phyloP scores from a whole-genome alignment of 2,888 invertebrate species.

The Tipula helvola region DNA sequence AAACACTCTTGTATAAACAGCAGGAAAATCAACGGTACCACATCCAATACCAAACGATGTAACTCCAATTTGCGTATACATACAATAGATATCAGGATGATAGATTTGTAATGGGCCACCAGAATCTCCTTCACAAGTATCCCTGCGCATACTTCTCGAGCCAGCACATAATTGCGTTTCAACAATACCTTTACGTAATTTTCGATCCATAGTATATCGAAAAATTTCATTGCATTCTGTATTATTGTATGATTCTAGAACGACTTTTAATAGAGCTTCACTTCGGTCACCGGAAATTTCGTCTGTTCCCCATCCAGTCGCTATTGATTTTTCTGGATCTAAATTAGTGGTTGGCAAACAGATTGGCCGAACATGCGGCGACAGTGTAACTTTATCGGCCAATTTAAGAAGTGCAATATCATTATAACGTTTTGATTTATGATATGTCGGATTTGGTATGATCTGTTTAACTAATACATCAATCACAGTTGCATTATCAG shows the following conservation, averaged over 20 bases:
- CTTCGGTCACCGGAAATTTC: slow-evolving; percentile 22
- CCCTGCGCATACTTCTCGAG: slow-evolving; percentile 29
- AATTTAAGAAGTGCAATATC: slow-evolving; percentile 38
- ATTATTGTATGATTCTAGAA: slow-evolving; percentile 28
- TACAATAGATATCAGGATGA: slow-evolving; percentile 28
- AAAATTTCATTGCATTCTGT: slow-evolving; percentile 30
- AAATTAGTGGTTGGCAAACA: slow-evolving; percentile 24
- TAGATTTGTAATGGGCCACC: slow-evolving; percentile 48
- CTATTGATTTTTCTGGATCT: slow-evolving; percentile 23
- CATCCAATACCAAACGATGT: slow-evolving; percentile 39
- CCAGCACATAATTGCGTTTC: slow-evolving; percentile 44
- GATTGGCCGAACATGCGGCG: slow-evolving; percentile 27
- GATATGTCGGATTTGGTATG: slow-evolving; percentile 36
- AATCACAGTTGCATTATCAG: slow-evolving; percentile 26
- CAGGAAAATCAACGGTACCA: slow-evolving; percentile 35
- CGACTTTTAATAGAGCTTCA: slow-evolving; percentile 36
- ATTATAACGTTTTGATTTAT: slow-evolving; percentile 31
- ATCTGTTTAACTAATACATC: slow-evolving; percentile 25
- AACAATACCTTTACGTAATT: slow-evolving; percentile 34
- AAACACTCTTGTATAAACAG: slow-evolving; percentile 41
- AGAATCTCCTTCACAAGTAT: slow-evolving; percentile 50
- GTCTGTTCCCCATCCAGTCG: slow-evolving; percentile 35
- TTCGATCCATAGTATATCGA: slow-evolving; percentile 14
- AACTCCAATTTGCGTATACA: slow-evolving; percentile 39
- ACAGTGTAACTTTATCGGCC: slow-evolving; percentile 23